phyloP scores from a whole-genome alignment of 2,797 vertebrate genomes.

The Acipenser transmontanus region DNA sequence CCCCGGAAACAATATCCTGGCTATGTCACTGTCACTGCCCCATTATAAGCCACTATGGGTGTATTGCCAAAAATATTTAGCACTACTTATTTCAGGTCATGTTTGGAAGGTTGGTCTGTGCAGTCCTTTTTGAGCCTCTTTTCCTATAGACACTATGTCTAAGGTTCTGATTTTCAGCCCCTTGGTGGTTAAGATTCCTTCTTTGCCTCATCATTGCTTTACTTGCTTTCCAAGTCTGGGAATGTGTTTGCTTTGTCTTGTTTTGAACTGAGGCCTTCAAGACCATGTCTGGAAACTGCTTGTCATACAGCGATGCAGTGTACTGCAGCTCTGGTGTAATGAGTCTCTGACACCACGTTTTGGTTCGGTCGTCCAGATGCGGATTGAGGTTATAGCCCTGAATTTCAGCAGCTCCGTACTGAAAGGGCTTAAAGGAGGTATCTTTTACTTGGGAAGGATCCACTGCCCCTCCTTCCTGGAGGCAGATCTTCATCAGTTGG shows the following conservation, averaged over 20 bases:
- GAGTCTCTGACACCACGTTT: constrained; percentile 53
- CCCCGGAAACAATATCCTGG: too few species aligned
- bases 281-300: constrained; percentile 61
- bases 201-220: constrained; percentile 11
- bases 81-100: constrained; percentile 11
- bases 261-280: constrained; percentile 27
- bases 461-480: constrained; percentile 51
- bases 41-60: too few species aligned
- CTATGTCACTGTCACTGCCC: too few species aligned
- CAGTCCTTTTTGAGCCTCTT: constrained; percentile 15
- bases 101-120: constrained; percentile 11
- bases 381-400: constrained; percentile 72
- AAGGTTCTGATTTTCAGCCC: constrained; percentile 9
- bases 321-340: constrained; percentile 76
- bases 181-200: constrained; percentile 12
- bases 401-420: constrained; percentile 67
- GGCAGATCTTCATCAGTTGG: constrained; percentile 56
- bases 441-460: constrained; percentile 47
- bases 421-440: constrained; percentile 58
- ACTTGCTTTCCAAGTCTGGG: background rate
- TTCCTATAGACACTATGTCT: constrained; percentile 14
- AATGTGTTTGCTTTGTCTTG: background rate
- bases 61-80: too few species aligned
- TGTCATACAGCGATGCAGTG: constrained; percentile 49
- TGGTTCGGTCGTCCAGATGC: constrained; percentile 43